Conservation (phyloP, 2,797 vertebrate species). For the Gambelia wislizenii region DNA sequence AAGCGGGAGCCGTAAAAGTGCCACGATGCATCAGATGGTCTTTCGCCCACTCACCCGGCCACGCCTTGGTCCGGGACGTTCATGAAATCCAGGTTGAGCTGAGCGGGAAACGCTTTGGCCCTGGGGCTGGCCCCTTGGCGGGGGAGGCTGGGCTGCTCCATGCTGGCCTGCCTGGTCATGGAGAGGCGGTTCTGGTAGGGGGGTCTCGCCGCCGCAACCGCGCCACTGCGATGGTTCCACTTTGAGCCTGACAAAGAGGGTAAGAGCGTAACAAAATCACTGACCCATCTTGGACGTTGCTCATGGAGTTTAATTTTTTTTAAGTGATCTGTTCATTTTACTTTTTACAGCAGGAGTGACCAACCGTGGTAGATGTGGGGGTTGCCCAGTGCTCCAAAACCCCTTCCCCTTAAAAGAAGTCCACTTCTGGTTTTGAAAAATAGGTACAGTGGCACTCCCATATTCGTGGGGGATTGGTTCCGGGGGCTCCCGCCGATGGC, state of each 20-base stretch:
- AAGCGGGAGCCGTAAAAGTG: no score
- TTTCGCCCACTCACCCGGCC: conserved; percentile 78
- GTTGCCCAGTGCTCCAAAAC: no score
- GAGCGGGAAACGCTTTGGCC: conserved; percentile 59
- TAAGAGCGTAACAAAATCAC: accelerated
- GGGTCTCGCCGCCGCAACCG: not conserved
- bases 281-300: no score
- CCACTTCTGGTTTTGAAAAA: no score
- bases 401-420: no score
- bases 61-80: conserved; percentile 86
- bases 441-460: no score
- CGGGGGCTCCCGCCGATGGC: no score
- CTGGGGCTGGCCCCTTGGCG: conserved; percentile 64
- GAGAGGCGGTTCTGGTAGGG: conserved; percentile 67
- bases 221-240: not conserved
- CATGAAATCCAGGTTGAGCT: conserved; percentile 85
- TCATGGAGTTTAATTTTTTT: no score
- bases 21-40: accelerated
- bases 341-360: no score
- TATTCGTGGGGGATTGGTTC: no score
- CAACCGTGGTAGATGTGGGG: no score
- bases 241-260: conserved; percentile 43
- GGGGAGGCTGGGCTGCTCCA: conserved; percentile 86
- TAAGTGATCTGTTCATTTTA: no score
- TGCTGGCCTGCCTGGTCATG: conserved; percentile 80